Evolutionary conservation across 2,888 invertebrate species (phyloP), one percentile per base, ranked within the genome.

Genomic region (Abscondita cerata): DNA sequence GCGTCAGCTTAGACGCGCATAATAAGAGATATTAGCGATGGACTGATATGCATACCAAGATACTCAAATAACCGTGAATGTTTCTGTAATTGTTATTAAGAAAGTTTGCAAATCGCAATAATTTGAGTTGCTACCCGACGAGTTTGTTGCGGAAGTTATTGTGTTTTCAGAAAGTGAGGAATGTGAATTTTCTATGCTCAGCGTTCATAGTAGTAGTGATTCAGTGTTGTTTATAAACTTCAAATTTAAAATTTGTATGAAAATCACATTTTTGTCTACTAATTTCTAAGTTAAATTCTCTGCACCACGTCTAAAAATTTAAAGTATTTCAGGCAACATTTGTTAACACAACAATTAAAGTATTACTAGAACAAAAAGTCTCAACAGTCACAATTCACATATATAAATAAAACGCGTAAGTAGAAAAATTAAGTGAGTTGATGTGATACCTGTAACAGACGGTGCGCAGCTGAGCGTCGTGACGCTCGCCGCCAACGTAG

Each of bases 1-100:
- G 25, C 91, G 89, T 11, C 94, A 87, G 6, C 95, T 92, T 53
- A 97, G 9, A 97, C 95, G 38, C 92, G 89, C 65, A 97, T 92
- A 81, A 96, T 97, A 73, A 96, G 85, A 12, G n/a, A 91, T 86
- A 79, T 96, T 97, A 59, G 95, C 93, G 38, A 95, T 86, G 38
- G 94, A 92, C 50, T 96, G 95, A 90, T 54, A 93, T 83, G 81
- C 96, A 96, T 65, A 97, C 94, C 53, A 92, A 83, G 36, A 96
- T 83, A 63, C 93, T 93, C 54, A 92, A 86, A 80, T 92, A 93
- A 36, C 96, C 96, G 76, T 97, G 96, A 57, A 92, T 78, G 15
- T 86, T 83, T 62, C 86, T 85, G 81, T 93, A 94, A 57, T 85
- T 85, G 70, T 79, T 82, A 75, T 87, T n/a, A n/a, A 84, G 76